Conservation (phyloP, 2,113 vertebrate species). For the Rafetus swinhoei region DNA sequence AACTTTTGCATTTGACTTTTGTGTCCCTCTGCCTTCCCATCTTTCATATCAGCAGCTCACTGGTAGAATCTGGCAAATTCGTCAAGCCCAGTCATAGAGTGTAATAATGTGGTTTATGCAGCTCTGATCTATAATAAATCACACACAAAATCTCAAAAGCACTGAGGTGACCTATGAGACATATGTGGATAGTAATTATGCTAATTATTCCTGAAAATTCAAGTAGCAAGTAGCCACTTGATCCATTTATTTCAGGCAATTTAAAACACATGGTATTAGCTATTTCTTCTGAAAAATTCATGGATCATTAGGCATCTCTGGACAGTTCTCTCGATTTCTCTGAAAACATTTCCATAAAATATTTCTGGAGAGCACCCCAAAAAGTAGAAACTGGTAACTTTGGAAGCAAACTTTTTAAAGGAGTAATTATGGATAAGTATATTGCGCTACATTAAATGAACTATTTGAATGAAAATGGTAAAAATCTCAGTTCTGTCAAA, state of each 20-base stretch:
- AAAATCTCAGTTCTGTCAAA: accelerated
- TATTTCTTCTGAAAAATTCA: background rate
- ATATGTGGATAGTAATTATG: slow-evolving; percentile 44
- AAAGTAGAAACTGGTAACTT: accelerated
- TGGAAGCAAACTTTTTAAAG: background rate
- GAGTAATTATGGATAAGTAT: accelerated
- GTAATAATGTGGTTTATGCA: background rate
- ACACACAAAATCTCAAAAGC: background rate
- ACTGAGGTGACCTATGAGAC: background rate
- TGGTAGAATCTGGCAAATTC: background rate
- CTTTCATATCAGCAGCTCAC: background rate
- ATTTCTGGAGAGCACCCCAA: background rate
- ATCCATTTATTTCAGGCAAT: slow-evolving; percentile 25
- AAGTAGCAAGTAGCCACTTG: slow-evolving; percentile 20
- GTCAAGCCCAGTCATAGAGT: background rate
- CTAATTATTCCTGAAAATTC: slow-evolving; percentile 29
- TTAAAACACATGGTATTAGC: background rate
- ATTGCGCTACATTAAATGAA: background rate
- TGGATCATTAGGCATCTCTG: background rate
- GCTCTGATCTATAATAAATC: background rate
- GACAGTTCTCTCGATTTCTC: background rate
- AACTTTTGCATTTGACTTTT: background rate
- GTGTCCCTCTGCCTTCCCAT: background rate
- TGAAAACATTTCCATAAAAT: background rate
- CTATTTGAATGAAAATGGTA: background rate